These are phyloP conservation scores for Turritopsis rubra DNA, from an alignment of 30 jellyfish, hydroid and myxozoan species.

Conservation along the genomic window DNA sequence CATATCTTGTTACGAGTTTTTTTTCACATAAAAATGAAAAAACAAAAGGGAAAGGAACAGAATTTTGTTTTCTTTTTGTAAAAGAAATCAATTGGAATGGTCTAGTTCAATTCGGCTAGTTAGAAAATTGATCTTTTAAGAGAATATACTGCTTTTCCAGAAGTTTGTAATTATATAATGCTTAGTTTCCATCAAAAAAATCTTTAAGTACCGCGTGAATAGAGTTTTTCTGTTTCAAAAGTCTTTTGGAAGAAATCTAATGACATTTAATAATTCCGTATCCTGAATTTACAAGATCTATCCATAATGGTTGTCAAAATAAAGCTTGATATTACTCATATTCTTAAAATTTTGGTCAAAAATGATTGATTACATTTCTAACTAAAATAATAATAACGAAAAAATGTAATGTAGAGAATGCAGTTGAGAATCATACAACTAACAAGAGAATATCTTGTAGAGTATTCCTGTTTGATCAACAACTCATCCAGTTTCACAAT, in stretches of 20 bases:
- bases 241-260: background rate
- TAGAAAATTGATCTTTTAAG: background rate
- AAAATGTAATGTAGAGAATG: background rate
- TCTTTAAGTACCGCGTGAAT: background rate
- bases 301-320: background rate
- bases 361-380: too few species aligned
- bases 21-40: background rate
- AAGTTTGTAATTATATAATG: background rate
- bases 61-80: background rate
- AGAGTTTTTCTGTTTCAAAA: background rate
- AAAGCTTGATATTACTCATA: too few species aligned
- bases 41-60: background rate
- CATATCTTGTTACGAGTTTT: constrained; percentile 9
- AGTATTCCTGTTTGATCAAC: too few species aligned
- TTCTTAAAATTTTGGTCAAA: too few species aligned
- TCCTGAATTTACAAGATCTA: background rate
- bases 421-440: background rate
- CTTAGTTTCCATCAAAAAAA: background rate
- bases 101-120: background rate
- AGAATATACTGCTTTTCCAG: background rate
- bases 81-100: background rate
- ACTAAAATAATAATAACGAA: background rate
- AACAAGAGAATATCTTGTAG: too few species aligned
- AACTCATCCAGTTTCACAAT: too few species aligned
- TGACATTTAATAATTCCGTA: background rate